Conservation (phyloP, 2,888 invertebrate species). For the Myathropa florea region DNA sequence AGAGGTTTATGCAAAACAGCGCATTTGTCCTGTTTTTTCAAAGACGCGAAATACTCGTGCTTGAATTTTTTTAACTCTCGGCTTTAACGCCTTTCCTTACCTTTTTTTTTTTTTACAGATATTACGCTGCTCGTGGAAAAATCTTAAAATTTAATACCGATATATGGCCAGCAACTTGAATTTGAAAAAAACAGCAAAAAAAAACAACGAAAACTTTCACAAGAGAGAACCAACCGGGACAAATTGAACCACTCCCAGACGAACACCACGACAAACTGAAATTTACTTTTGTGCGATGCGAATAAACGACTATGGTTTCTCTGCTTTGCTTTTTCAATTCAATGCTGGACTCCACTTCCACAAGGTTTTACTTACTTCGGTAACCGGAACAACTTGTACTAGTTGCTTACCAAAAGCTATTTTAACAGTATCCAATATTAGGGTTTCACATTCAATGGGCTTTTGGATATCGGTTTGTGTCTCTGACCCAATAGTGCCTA, state of each 20-base stretch:
- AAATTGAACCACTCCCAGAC: conserved; percentile 53
- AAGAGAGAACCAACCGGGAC: conserved; percentile 1
- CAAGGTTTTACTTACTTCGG: too few species aligned
- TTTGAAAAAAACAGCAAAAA: conserved; percentile 28
- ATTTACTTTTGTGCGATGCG: not conserved
- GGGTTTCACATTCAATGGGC: not conserved
- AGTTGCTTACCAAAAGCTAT: not conserved
- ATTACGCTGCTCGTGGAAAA: conserved; percentile 1
- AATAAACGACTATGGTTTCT: too few species aligned
- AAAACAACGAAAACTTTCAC: conserved; percentile 1
- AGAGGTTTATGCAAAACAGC: conserved; percentile 30
- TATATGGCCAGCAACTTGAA: conserved; percentile 41
- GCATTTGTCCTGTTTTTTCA: conserved; percentile 4
- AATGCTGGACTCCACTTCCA: not conserved
- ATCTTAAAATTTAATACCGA: conserved; percentile 33
- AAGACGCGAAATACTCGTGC: not conserved
- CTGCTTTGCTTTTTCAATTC: not conserved
- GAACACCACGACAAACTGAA: conserved; percentile 54
- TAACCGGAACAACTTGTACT: not conserved
- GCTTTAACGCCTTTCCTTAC: conserved; percentile 17
- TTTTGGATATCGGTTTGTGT: not conserved
- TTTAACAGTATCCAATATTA: not conserved
- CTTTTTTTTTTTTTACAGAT: conserved; percentile 38
- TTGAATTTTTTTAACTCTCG: not conserved
- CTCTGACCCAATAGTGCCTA: not conserved